Conservation (phyloP, 2,797 vertebrate genomes). For the Ara ararauna region DNA sequence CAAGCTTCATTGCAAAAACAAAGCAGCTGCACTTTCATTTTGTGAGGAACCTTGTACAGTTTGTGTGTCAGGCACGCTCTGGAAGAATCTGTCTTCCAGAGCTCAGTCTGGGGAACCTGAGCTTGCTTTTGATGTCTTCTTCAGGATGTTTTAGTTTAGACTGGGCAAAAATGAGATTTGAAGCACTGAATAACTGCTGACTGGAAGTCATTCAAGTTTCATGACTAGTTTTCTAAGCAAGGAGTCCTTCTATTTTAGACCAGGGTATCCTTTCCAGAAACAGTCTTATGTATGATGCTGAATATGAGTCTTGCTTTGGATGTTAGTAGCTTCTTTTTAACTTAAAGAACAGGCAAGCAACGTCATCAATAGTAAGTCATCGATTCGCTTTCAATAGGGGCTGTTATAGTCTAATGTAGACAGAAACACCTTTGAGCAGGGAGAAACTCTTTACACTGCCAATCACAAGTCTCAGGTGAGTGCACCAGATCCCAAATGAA, state of each 20-base stretch:
- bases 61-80: accelerated
- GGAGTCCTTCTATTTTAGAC: background rate
- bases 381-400: background rate
- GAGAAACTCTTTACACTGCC: background rate
- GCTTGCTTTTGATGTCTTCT: background rate
- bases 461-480: background rate
- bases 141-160: background rate
- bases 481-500: background rate
- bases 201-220: background rate
- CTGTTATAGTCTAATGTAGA: background rate
- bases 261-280: background rate
- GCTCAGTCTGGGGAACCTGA: background rate
- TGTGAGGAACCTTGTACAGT: background rate
- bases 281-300: background rate
- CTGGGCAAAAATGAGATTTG: background rate
- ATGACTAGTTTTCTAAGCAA: background rate
- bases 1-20: background rate
- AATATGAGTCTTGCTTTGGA: background rate
- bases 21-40: background rate
- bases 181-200: background rate
- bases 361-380: background rate
- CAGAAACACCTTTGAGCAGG: background rate
- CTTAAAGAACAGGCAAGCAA: background rate
- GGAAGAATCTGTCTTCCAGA: background rate
- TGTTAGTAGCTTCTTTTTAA: background rate